Evolutionary conservation across 2,888 invertebrate species (phyloP).

Genomic region (Nephrotoma appendiculata): DNA sequence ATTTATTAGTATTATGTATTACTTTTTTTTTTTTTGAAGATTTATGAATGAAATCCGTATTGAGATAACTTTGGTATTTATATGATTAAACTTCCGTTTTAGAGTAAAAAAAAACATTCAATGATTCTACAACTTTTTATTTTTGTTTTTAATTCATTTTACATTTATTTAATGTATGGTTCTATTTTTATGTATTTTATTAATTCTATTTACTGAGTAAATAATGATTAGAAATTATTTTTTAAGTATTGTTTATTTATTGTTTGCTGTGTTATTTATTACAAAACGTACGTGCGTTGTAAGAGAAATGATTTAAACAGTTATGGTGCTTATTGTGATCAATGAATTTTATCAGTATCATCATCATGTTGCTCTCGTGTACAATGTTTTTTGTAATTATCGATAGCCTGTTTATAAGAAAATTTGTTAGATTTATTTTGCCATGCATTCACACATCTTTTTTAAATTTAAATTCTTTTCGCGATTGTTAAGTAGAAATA

Average conservation of each 20-base stretch:
- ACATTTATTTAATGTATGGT: background rate
- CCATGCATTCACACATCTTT: too few species aligned
- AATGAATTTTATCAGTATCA: background rate
- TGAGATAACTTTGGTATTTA: conserved; percentile 4
- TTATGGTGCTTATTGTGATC: background rate
- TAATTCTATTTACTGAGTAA: background rate
- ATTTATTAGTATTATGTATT: background rate
- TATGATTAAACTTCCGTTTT: conserved; percentile 3
- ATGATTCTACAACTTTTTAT: conserved; percentile 1
- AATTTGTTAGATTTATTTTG: too few species aligned
- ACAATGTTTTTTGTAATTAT: background rate
- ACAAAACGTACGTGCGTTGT: background rate
- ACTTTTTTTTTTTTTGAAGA: background rate
- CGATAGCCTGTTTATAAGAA: too few species aligned
- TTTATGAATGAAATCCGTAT: conserved; percentile 4
- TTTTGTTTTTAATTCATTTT: background rate
- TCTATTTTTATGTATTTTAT: background rate
- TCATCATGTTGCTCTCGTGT: background rate
- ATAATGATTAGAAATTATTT: background rate
- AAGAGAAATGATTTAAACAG: background rate
- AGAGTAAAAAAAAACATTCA: background rate
- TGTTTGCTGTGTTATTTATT: background rate
- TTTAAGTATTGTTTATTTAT: background rate
- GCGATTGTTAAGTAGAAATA: too few species aligned
- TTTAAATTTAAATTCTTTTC: too few species aligned